Evolutionary conservation across 2,113 vertebrate genomes (phyloP), one percentile per base, ranked within the genome.

Genomic region (Corvus cornix): DNA sequence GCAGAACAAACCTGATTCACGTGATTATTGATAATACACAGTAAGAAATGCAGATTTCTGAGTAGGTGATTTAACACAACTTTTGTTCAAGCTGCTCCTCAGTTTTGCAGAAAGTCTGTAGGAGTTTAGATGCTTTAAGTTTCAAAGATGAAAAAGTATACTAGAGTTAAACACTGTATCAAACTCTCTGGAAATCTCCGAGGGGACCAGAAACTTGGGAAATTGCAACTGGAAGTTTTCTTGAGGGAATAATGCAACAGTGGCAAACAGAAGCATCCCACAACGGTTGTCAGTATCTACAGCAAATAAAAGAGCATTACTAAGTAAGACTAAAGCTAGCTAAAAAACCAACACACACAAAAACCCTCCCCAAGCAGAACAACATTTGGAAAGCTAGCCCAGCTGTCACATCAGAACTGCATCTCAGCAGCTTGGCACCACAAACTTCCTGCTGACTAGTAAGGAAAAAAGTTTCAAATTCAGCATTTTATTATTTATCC

Each of bases 401-500:
- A 92, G 86, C 74, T 88, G 93, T 66, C 85, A 69, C 68, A 85
- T 88, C 75, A 88, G 85, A 95, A 85, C 67, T 76, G 37, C 55
- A 73, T 75, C 78, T 93, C 82, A 74, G 56, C 86, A 95, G 37
- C 80, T 77, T 66, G 82, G 68, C 53, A 94, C 87, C 81, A 53
- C 67, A 83, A 94, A 58, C 78, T 83, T 94, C 79, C 79, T 80
- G 88, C 78, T 89, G 78, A 85, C 82, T 68, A 64, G 31, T 22
- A 92, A 91, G 55, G 12, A 96, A 88, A 84, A 53, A 48, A 55
- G 66, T 73, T 88, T 79, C 44, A 41, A 85, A 90, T 76, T 93
- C 85, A 94, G 90, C 82, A 72, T 72, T 84, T 91, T 64, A 76
- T 69, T 87, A 79, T 69, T 77, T 94, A 76, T 79, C 49, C 90